phyloP scores from a whole-genome alignment of 2,888 invertebrate species.

The Tenthredo notha region DNA sequence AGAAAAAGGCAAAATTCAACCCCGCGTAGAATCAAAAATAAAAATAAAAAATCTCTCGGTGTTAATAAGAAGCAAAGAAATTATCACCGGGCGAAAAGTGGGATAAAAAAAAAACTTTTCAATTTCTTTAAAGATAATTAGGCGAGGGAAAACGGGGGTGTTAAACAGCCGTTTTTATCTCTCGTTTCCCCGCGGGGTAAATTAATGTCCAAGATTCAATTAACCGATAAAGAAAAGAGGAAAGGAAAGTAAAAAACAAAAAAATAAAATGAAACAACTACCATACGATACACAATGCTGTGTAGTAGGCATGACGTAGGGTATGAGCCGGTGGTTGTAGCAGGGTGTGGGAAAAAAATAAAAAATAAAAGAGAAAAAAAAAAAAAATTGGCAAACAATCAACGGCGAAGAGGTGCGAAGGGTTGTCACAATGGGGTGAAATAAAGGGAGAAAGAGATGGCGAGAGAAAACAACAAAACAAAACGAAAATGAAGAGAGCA shows the following conservation, averaged over 20 bases:
- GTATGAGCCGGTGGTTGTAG: neutral
- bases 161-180: constrained; percentile 3
- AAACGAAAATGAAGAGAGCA: neutral
- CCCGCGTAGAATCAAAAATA: neutral
- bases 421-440: neutral
- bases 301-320: neutral
- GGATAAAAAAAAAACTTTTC: constrained; percentile 14
- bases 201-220: neutral
- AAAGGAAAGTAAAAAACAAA: neutral
- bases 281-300: neutral
- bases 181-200: neutral
- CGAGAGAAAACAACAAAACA: neutral
- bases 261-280: neutral
- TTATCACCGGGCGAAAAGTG: neutral
- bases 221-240: neutral
- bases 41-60: neutral
- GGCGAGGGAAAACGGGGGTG: neutral
- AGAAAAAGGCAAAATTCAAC: neutral
- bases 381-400: constrained; percentile 33
- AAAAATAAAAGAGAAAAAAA: constrained; percentile 1
- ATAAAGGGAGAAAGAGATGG: neutral
- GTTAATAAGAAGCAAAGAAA: neutral
- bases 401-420: constrained; percentile 4
- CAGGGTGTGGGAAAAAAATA: neutral
- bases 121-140: neutral